Evolutionary conservation across 2,888 invertebrate species (phyloP), one percentile per base, ranked within the genome.

Genomic region (Eilema sororculum): DNA sequence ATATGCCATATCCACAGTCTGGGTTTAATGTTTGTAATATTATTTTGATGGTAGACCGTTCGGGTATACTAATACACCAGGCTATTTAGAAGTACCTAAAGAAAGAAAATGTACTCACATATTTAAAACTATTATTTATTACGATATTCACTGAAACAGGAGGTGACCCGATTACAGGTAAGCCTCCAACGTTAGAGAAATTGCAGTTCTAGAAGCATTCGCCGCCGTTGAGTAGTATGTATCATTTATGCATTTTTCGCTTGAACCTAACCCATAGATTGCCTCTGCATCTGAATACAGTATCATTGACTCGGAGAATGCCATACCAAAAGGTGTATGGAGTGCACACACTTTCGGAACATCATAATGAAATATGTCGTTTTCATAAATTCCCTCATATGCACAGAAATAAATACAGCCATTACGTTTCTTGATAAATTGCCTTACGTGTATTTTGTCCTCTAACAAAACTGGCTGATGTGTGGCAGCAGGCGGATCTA

Each of bases 371-470:
- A 16, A 8, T 33, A 30, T 28, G 8, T 65, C 16, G 9, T 30
- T 65, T 56, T 65, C 65, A 22, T 52, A 65, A 16, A 65, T 65
- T 28, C 65, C 65, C 22, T 65, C 65, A 52, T 56, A 30, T 33
- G 65, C 56, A 56, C 52, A 52, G 9, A 65, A 30, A 22, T 65
- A 65, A 22, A 65, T 6, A 56, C 22, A 56, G 28, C 30, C 56
- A 22, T 65, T 56, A 13, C 22, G 13, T 65, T 13, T 13, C 30
- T 64, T 56, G 8, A 56, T 2, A 24, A 65, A 13, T 16, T 65
- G 65, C 9, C 65, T 30, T 1, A 65, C 30, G 22, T 65, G 52
- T 13, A 65, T 13, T 28, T 56, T 28, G 22, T 65, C 56, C 0
- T 52, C 3, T 56, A 65, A 22, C 16, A 56, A n/a, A 56, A 56